These are phyloP conservation scores for Pygoscelis antarcticus DNA, from an alignment of 2,113 vertebrate genomes.

Conservation along the genomic window DNA sequence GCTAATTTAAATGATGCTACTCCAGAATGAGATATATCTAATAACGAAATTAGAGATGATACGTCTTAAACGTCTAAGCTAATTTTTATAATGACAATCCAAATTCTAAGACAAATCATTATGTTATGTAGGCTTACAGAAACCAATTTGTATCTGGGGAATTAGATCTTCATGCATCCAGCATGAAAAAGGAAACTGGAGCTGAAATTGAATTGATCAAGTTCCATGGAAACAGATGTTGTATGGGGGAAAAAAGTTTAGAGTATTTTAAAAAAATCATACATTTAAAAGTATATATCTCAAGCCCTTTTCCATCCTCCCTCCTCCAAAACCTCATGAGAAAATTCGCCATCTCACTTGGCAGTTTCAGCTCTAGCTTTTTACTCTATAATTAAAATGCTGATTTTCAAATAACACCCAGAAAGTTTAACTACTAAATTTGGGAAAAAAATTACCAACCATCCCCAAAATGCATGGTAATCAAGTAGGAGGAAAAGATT, in stretches of 20 bases:
- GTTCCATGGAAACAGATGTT: slow-evolving; percentile 22
- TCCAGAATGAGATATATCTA: not conserved
- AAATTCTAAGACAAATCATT: not conserved
- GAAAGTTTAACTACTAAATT: not conserved
- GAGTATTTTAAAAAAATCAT: not conserved
- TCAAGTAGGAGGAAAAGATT: not conserved
- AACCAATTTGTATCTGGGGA: not conserved
- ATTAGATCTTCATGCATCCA: not conserved
- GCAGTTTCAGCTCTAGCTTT: not conserved
- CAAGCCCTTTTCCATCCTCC: not conserved
- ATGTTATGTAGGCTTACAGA: not conserved
- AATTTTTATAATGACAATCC: not conserved
- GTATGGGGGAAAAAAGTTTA: not conserved
- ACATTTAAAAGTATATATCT: not conserved
- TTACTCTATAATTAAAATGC: not conserved
- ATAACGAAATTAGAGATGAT: slow-evolving; percentile 3
- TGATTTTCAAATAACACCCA: not conserved
- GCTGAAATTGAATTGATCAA: not conserved
- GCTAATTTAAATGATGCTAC: not conserved
- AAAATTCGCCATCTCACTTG: not conserved
- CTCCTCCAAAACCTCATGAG: not conserved
- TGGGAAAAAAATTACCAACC: not conserved
- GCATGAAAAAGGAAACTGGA: not conserved
- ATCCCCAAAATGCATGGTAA: not conserved
- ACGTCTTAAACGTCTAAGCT: not conserved